phyloP scores from a whole-genome alignment of 2,888 invertebrate species.

The Apamea monoglypha region DNA sequence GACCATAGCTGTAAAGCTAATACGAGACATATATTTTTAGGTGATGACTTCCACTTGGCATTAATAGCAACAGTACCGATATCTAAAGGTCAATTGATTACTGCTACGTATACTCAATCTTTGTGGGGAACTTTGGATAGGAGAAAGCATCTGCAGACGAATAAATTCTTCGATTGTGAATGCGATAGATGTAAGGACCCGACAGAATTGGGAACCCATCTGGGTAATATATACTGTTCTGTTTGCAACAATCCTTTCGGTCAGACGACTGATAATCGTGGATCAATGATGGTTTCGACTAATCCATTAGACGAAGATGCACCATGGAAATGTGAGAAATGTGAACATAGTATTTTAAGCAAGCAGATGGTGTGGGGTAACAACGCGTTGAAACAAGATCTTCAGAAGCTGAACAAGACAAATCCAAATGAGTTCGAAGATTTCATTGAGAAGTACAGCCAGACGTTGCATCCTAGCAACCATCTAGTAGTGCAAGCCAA shows the following conservation, averaged over 20 bases:
- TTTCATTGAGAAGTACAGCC: slow-evolving; percentile 91
- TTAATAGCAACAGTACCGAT: slow-evolving; percentile 92
- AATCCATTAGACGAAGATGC: slow-evolving; percentile 91
- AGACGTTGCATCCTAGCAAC: slow-evolving; percentile 92
- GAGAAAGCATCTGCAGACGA: slow-evolving; percentile 90
- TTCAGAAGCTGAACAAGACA: slow-evolving; percentile 88
- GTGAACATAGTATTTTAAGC: slow-evolving; percentile 89
- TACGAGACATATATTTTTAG: slow-evolving; percentile 92
- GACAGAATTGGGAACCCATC: slow-evolving; percentile 92
- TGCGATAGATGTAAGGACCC: slow-evolving; percentile 93
- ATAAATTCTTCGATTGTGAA: slow-evolving; percentile 93
- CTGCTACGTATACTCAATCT: slow-evolving; percentile 93
- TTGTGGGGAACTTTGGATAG: slow-evolving; percentile 93
- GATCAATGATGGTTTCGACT: slow-evolving; percentile 90
- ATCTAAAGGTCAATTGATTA: slow-evolving; percentile 92
- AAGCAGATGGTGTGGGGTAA: slow-evolving; percentile 91
- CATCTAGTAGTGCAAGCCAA: slow-evolving; percentile 93
- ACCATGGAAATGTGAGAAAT: slow-evolving; percentile 92
- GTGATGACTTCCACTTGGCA: slow-evolving; percentile 90
- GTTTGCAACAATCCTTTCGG: slow-evolving; percentile 89
- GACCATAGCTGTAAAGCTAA: slow-evolving; percentile 94
- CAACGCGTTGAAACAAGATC: slow-evolving; percentile 91
- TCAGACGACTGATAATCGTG: slow-evolving; percentile 68
- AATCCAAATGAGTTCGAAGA: slow-evolving; percentile 91
- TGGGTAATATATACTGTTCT: slow-evolving; percentile 92